Conservation (phyloP, 2,113 vertebrate genomes). For the Eudyptes chrysolophus region DNA sequence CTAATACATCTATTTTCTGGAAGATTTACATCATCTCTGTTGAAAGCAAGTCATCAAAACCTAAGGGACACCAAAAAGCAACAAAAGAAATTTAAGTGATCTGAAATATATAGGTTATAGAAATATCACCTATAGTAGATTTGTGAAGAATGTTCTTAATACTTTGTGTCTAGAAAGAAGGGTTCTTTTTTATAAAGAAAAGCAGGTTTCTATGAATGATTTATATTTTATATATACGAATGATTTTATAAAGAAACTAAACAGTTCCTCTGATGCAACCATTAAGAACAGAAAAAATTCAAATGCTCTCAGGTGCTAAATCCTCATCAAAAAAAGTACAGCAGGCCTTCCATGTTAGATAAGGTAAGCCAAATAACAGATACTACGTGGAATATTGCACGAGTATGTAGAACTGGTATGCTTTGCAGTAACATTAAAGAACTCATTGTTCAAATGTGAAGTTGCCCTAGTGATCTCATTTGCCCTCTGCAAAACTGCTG, state of each 20-base stretch:
- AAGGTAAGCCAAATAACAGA: not conserved
- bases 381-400: not conserved
- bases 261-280: not conserved
- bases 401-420: not conserved
- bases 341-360: not conserved
- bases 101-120: not conserved
- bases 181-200: not conserved
- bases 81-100: not conserved
- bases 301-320: not conserved
- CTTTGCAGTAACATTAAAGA: not conserved
- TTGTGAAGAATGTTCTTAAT: not conserved
- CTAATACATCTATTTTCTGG: not conserved
- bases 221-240: not conserved
- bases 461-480: not conserved
- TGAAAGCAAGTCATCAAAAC: not conserved
- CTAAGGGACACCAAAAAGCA: not conserved
- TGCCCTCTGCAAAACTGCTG: slow-evolving; percentile 12
- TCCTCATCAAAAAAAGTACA: not conserved
- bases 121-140: not conserved
- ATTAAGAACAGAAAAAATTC: not conserved
- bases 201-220: not conserved
- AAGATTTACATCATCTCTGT: not conserved
- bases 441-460: not conserved
- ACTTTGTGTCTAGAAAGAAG: not conserved
- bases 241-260: not conserved